Conservation (phyloP, 2,113 vertebrate species). For the Origma solitaria region DNA sequence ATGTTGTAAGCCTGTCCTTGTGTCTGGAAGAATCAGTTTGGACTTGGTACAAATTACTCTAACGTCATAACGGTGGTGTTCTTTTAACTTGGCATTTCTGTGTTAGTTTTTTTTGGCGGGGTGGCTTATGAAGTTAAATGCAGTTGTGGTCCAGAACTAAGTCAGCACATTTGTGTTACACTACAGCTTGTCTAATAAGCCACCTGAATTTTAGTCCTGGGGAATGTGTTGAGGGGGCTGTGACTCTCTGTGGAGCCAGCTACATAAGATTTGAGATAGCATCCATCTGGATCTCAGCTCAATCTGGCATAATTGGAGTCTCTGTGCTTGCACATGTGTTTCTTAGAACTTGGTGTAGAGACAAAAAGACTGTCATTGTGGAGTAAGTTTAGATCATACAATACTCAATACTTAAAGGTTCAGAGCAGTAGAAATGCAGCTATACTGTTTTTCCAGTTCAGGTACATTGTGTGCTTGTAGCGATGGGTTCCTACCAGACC, state of each 20-base stretch:
- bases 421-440: not conserved
- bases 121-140: not conserved
- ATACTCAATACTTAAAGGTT: not conserved
- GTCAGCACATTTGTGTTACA: not conserved
- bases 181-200: not conserved
- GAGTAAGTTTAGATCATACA: not conserved
- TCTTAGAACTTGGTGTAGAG: not conserved
- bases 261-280: not conserved
- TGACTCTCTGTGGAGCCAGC: not conserved
- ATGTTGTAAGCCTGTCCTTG: not conserved
- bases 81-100: not conserved
- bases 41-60: not conserved
- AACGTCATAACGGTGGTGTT: rapidly evolving
- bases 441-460: not conserved
- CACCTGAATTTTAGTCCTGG: not conserved
- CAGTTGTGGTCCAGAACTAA: not conserved
- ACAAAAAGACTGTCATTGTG: not conserved
- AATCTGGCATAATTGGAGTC: not conserved
- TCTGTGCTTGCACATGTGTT: not conserved
- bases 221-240: not conserved
- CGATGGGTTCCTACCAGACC: not conserved
- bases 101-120: not conserved
- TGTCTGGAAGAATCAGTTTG: not conserved
- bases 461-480: rapidly evolving
- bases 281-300: not conserved